Evolutionary conservation across 1,140 invertebrate genomes (phyloP).

Genomic region (Daktulosphaira vitifoliae): DNA sequence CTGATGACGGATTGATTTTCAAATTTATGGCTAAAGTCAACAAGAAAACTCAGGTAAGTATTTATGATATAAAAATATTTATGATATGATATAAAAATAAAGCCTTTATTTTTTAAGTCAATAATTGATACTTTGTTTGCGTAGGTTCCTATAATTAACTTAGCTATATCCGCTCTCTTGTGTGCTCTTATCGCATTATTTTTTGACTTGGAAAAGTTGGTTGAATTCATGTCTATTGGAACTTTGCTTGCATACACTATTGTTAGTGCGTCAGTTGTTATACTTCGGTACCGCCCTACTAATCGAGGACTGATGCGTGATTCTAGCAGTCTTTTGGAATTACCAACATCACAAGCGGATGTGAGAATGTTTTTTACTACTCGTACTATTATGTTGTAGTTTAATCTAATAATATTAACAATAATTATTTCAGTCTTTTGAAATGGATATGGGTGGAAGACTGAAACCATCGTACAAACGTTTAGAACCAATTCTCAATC

Average conservation of each 20-base stretch:
- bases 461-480: constrained; percentile 43
- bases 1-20: constrained; percentile 75
- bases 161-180: constrained; percentile 66
- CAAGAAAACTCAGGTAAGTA: constrained; percentile 55
- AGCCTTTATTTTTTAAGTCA: too few relatives aligned
- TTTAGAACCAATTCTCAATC: constrained; percentile 58
- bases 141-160: constrained; percentile 67
- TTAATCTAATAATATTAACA: too few relatives aligned
- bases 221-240: constrained; percentile 91
- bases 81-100: too few relatives aligned
- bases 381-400: too few relatives aligned
- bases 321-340: constrained; percentile 19
- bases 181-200: constrained; percentile 72
- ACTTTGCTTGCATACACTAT: constrained; percentile 85
- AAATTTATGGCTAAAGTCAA: constrained; percentile 66
- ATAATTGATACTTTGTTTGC: neutral
- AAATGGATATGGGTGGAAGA: constrained; percentile 36
- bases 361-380: neutral
- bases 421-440: constrained; percentile 34
- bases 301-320: constrained; percentile 41
- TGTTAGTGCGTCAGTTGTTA: constrained; percentile 78
- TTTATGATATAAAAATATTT: too few relatives aligned
- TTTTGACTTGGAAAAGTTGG: constrained; percentile 81
- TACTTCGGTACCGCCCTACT: constrained; percentile 68
- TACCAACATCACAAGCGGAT: constrained; percentile 23